Evolutionary conservation across 1,140 invertebrate species (phyloP), one percentile per base, ranked within the genome.

Genomic region (Polypedilum pembai): DNA sequence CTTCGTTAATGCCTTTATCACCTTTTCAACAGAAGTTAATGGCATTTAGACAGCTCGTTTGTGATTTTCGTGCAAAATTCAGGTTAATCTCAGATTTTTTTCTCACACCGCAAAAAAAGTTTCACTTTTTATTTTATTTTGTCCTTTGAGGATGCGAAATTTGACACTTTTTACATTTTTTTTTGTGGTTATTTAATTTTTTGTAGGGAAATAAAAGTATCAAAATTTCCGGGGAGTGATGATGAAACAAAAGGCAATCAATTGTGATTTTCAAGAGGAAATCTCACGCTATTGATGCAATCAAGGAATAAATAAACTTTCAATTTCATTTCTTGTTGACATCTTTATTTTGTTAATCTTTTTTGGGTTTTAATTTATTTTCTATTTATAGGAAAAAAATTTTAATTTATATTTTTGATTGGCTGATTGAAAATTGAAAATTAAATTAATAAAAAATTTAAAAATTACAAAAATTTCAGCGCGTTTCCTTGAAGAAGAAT

Each of bases 141-240:
- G 45, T 56, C 45, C 45, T n/a, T 56, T 56, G 12, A n/a, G 10
- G 45, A 56, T n/a, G 45, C 45, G 45, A 56, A 56, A 56, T 56
- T 56, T 56, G 45, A 56, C 45, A 56, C 45, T 56, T 56, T 45
- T 45, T 45, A n/a, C n/a, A n/a, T n/a, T n/a, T n/a, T n/a, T n/a
- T 33, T 33, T 33, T 33, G 24, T 33, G 24, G 24, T 33, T 33
- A 33, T 33, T 33, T 33, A 3, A 33, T 1, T 33, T 33, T n/a
- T 33, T 5, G 5, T 33, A 33, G 24, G 5, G 5, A 33, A 33
- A 33, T 33, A 33, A 33, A 33, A 33, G 5, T 33, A 33, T 33
- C 24, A 33, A 33, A 56, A 56, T 56, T 56, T 56, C 45, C 45
- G 45, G 24, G 24, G 45, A 56, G 45, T 12, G 45, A n/a, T n/a